Evolutionary conservation across 37 sponge, comb jelly and placozoan species (phyloP).

Genomic region (Axinella damicornis): DNA sequence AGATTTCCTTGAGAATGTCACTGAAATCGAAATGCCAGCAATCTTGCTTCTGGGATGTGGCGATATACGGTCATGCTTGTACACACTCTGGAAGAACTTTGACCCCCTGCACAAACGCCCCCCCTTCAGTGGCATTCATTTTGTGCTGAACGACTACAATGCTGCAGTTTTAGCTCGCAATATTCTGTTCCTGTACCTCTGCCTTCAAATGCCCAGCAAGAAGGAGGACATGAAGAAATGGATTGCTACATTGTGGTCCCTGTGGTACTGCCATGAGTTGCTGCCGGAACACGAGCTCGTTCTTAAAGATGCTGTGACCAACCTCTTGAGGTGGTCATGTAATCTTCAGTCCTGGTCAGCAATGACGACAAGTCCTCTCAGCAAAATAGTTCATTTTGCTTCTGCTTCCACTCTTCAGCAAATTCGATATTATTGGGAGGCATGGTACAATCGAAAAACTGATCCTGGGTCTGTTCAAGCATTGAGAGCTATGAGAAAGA

Average conservation of each 20-base stretch:
- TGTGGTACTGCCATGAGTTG: constrained; percentile 63
- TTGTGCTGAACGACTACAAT: constrained; percentile 46
- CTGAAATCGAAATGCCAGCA: constrained; percentile 2
- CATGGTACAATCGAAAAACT: constrained; percentile 10
- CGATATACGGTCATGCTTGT: constrained; percentile 51
- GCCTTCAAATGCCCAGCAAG: constrained; percentile 4
- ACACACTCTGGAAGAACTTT: constrained; percentile 65
- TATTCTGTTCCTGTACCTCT: constrained; percentile 45
- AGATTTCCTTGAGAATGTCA: constrained; percentile 29
- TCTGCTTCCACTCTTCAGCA: neutral
- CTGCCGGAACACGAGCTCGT: constrained; percentile 19
- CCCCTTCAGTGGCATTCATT: constrained; percentile 37
- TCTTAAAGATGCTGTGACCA: constrained; percentile 11
- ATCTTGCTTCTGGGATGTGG: constrained; percentile 56
- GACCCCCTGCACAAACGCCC: neutral
- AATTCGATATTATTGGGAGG: constrained; percentile 16
- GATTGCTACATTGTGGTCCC: constrained; percentile 48
- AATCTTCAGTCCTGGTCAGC: constrained; percentile 2
- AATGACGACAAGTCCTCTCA: neutral
- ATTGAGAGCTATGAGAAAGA: neutral
- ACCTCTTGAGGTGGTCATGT: constrained; percentile 2
- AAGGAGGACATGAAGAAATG: constrained; percentile 5
- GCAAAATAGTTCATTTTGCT: constrained; percentile 13
- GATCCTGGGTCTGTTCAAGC: too few relatives aligned
- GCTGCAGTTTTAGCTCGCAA: constrained; percentile 52